phyloP scores from a whole-genome alignment of 2,797 vertebrate genomes.

The Coluber constrictor region DNA sequence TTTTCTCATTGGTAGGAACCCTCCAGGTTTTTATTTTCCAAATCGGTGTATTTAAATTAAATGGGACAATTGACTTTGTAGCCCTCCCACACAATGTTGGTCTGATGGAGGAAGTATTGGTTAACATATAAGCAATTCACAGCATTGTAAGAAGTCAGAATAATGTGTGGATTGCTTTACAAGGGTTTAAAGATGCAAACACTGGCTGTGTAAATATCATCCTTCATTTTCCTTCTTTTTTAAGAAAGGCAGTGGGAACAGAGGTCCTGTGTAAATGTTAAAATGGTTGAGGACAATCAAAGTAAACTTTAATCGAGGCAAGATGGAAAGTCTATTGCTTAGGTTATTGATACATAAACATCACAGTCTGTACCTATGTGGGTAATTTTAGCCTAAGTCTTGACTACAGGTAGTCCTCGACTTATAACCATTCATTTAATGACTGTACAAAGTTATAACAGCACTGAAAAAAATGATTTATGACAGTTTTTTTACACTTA shows the following conservation, averaged over 20 bases:
- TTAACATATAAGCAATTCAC: neutral
- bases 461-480: neutral
- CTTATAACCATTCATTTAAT: neutral
- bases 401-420: neutral
- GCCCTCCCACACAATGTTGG: neutral
- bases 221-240: neutral
- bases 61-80: neutral
- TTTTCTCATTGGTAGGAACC: neutral
- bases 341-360: neutral
- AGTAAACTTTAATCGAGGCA: neutral
- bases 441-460: neutral
- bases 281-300: neutral
- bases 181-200: neutral
- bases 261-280: neutral
- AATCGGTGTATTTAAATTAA: neutral
- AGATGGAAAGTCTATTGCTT: neutral
- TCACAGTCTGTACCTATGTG: neutral
- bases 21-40: neutral
- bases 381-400: neutral
- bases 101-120: neutral
- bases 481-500: neutral
- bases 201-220: neutral
- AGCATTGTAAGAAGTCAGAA: neutral
- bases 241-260: neutral
- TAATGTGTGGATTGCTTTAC: neutral